Evolutionary conservation across 2,797 vertebrate genomes (phyloP), one percentile per base, ranked within the genome.

Genomic region (Scyliorhinus canicula): DNA sequence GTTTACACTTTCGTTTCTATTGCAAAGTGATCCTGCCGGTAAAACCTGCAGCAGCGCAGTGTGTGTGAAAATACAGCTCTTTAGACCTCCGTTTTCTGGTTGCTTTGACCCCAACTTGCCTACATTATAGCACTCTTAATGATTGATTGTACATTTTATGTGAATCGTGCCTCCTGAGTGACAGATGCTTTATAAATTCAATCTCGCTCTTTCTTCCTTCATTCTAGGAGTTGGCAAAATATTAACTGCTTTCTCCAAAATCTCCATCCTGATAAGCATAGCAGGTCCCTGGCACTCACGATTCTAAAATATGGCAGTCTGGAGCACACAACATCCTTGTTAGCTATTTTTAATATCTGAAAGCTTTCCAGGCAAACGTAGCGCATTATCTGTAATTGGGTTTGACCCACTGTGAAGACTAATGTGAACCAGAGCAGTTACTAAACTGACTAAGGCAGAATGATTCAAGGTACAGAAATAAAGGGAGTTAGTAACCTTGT

Each of bases 301-400:
- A 91, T 91, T 60, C 57, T 91, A 65, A 44, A 44, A 11, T n/a
- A 91, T 65, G 21, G 7, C 60, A 44, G n/a, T 65, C 60, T 65
- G 57, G 44, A 44, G 88, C 60, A 65, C 60, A 55, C 60, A 40
- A 44, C n/a, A 63, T 91, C 40, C 60, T 47, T 44, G n/a, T 44
- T 40, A 63, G 57, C 88, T 91, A 91, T 91, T 65, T 91, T 44
- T 63, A 91, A 60, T 91, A 82, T 82, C n/a, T 91, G 88, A 91
- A 63, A 63, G 88, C 55, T 91, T 63, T 65, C 60, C n/a, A 44
- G 35, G n/a, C 55, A 90, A 91, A 21, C n/a, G 40, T 40, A 9
- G 57, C 24, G 24, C n/a, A 44, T 65, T 63, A 65, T 44, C 88
- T 65, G 21, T 91, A 65, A 91, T 91, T 91, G n/a, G 40, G 88